Evolutionary conservation across 2,888 invertebrate genomes (phyloP).

Genomic region (Fragum sueziense): DNA sequence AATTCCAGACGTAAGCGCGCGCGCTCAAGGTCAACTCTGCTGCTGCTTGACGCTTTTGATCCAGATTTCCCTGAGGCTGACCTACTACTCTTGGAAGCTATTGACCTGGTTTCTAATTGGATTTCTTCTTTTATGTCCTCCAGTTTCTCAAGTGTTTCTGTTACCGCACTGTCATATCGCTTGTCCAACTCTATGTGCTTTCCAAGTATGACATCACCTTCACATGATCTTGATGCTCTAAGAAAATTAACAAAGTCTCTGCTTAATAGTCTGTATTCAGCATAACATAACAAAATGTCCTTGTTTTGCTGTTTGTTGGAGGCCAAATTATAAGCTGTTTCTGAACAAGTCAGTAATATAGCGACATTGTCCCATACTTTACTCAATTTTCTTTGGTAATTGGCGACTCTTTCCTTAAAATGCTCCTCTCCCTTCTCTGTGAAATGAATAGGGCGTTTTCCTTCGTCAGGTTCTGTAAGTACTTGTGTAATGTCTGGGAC

Average conservation of each 20-base stretch:
- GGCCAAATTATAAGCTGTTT: background rate
- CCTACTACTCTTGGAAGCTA: background rate
- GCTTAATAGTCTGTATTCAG: too few relatives aligned
- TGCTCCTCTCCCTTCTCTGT: slow-evolving; percentile 6
- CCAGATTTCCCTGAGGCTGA: background rate
- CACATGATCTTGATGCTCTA: background rate
- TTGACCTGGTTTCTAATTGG: background rate
- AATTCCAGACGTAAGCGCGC: too few relatives aligned
- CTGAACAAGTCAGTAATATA: background rate
- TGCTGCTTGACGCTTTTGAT: background rate
- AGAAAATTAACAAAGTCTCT: too few relatives aligned
- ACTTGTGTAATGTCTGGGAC: too few relatives aligned
- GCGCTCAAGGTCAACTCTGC: background rate
- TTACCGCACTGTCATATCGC: background rate
- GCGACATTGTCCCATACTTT: background rate
- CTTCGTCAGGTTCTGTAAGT: too few relatives aligned
- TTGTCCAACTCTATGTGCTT: background rate
- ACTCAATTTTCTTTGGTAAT: background rate
- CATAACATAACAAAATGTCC: too few relatives aligned
- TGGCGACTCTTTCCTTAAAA: background rate
- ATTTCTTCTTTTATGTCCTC: background rate
- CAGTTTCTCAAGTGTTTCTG: background rate
- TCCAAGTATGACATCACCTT: background rate
- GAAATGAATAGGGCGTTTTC: background rate
- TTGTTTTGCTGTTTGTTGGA: background rate